Evolutionary conservation across 2,797 vertebrate genomes (phyloP), one percentile per base, ranked within the genome.

Genomic region (Danio albolineatus): DNA sequence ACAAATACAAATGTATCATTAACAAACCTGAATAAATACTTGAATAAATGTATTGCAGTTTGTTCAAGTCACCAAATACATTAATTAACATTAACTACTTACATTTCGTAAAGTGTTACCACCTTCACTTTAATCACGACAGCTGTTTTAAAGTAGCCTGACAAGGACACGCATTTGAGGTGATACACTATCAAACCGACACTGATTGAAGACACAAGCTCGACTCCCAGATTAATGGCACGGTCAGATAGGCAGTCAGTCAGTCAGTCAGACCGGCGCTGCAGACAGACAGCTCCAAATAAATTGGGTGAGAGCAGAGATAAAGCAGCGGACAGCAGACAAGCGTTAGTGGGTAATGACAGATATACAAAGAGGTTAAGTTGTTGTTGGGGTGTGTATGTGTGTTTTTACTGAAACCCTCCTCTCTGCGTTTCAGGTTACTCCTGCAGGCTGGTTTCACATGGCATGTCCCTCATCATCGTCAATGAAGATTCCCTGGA

Each of bases 401-500:
- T 77, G 66, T 76, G 82, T 48, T 59, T 56, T 53, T 75, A 70
- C 54, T 44, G 62, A 61, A 60, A 44, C 38, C 44, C 17, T 60
- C 17, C 48, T 76, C 48, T 76, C 69, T 76, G 13, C 21, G 14
- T 82, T 57, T 90, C 91, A 99, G 98, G 97, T 79, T 99, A 99
- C 84, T 98, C 98, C 76, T 99, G 98, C 90, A 95, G 91, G 69
- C 90, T 99, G 84, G 94, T 99, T 82, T 96, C 98, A 51, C 97
- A 99, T 83, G 97, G 93, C 85, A 99, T 99, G 98, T 97, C 97
- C 89, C 97, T 99, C 83, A 93, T 99, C 90, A 92, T 98, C 28
- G 91, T 99, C 91, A 99, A 99, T 65, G 97, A 99, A 88, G 98
- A 99, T 87, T 98, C 98, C 0, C 90, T 99, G 85, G 98, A 99